A percentile compares a stretch with the other conserved stretches of the same genome.
Evolutionary conservation across 2,113 vertebrate genomes (phyloP).

Genomic region (Apteryx owenii): DNA sequence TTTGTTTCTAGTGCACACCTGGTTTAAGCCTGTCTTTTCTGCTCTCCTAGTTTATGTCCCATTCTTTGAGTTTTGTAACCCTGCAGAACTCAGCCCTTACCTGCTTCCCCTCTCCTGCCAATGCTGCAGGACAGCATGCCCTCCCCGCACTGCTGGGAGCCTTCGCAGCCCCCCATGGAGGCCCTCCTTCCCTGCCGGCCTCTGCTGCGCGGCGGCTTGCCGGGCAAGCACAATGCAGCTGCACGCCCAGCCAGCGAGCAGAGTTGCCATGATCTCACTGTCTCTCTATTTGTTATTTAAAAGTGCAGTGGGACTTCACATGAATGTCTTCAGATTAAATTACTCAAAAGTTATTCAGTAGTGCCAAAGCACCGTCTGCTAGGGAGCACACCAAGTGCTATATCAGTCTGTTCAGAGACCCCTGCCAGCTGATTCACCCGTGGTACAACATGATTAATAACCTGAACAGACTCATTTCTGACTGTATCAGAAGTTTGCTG

Average conservation of each 20-base stretch:
- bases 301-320: neutral
- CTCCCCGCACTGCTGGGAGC: neutral
- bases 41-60: neutral
- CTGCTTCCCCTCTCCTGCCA: fast-evolving
- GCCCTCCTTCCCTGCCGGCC: fast-evolving
- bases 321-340: slow-evolving; percentile 30
- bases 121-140: neutral
- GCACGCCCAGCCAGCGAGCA: fast-evolving
- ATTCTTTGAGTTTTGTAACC: neutral
- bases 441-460: neutral
- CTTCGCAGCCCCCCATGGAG: fast-evolving
- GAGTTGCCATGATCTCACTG: slow-evolving; percentile 15
- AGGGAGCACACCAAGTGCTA: fast-evolving
- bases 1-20: neutral
- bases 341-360: neutral
- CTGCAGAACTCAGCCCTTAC: neutral
- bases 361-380: neutral
- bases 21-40: neutral
- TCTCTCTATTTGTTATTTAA: slow-evolving; percentile 59
- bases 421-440: fast-evolving
- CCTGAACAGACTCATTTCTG: neutral
- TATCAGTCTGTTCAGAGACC: neutral
- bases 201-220: fast-evolving
- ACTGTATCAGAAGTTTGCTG: neutral
- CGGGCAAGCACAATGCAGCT: neutral